Base-by-base conservation (phyloP, 2,888 invertebrate genomes). In the Lasioglossum leucozonium region DNA sequence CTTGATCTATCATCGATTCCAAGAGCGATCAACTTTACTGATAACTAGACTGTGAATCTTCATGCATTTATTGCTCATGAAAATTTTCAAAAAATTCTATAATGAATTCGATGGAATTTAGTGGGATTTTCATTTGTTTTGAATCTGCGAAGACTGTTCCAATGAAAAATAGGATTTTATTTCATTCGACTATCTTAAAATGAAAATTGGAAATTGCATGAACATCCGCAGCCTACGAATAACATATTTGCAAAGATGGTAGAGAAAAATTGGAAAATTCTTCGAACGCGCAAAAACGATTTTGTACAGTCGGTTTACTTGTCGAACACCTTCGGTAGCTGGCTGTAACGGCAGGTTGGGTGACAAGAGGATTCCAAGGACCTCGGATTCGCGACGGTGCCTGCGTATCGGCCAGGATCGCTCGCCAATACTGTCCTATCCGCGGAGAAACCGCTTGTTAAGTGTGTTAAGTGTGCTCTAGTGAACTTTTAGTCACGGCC, bases 401-500 rank as follows among this genome's bases (percentile, higher is more conserved):
- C 88, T 81, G 88, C 55, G 62, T 88, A 62, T 79, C 65, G 65
- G 82, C 42, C 62, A 18, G 67, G 77, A 74, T 55, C 40, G 67
- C 79, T 65, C 62, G 79, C 76, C 65, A 18, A 65, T 65, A 58
- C 78, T 87, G 79, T 87, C 83, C 80, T 51, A 67, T 67, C 37
- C 22, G 67, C 80, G 86, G 82, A 85, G 88, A 89, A 91, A 90
- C 87, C 88, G 84, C 87, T 90, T 76, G 89, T 85, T 89, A 89
- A 90, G 88, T 91, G 93, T 91, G 92, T 90, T 91, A 92, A 92
- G 92, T 92, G 93, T 94, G 94, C 94, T 94, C 94, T 90, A 94
- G 93, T 94, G 94, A 95, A 94, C 95, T 95, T 95, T 94, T 94
- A 94, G 94, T 94, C 94, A 95, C 93, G 94, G 94, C 95, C 95